phyloP scores from a whole-genome alignment of 2,888 invertebrate species.

The Chloromyia formosa region DNA sequence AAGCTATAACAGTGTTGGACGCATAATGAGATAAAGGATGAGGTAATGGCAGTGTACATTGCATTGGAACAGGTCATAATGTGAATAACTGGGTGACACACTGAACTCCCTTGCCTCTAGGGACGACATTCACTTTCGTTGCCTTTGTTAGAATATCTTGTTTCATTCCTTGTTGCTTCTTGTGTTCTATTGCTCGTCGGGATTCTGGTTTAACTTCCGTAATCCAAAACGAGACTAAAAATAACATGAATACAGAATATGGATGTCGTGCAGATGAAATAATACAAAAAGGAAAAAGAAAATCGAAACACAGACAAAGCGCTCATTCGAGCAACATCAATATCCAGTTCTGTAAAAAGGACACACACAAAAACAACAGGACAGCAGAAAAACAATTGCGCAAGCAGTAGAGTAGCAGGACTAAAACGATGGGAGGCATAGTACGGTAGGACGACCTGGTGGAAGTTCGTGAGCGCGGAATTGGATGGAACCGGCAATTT shows the following conservation, averaged over 20 bases:
- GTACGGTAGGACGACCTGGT: background rate
- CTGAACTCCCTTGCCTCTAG: background rate
- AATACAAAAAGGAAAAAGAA: too few relatives aligned
- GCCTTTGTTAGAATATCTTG: background rate
- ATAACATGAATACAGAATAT: background rate
- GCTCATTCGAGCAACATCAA: conserved; percentile 23
- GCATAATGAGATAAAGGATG: conserved; percentile 20
- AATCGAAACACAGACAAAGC: background rate
- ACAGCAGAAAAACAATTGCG: conserved; percentile 4
- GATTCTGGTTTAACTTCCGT: background rate
- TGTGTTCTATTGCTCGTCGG: conserved; percentile 5
- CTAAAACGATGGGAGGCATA: background rate
- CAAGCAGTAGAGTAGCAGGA: background rate
- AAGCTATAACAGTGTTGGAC: conserved; percentile 1
- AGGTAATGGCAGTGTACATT: conserved; percentile 28
- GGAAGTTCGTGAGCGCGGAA: background rate
- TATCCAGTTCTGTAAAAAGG: conserved; percentile 31
- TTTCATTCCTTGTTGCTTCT: background rate
- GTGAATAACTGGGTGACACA: conserved; percentile 24
- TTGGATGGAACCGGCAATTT: conserved; percentile 2
- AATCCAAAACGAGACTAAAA: background rate
- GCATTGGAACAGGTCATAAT: conserved; percentile 19
- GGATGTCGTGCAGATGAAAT: background rate
- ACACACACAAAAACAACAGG: conserved; percentile 26
- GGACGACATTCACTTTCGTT: background rate